Percentiles rank a stretch among this genome's conserved stretches.
phyloP scores from a whole-genome alignment of 2,113 vertebrate species.

The Melanostigma gelatinosum region DNA sequence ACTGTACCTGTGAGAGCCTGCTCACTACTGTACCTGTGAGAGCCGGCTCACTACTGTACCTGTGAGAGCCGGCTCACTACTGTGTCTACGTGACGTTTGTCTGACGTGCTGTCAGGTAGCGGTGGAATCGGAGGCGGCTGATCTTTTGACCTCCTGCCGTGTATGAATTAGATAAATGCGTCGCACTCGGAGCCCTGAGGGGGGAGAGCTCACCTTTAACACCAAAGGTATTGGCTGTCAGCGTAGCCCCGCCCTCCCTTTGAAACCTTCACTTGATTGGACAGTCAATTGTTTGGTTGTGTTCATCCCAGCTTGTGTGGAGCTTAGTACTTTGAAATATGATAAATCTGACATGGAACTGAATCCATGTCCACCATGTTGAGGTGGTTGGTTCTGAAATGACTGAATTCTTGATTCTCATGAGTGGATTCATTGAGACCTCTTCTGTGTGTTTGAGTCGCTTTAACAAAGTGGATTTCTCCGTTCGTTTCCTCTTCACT shows the following conservation, averaged over 20 bases:
- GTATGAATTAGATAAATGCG: constrained; percentile 33
- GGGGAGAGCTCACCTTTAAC: constrained; percentile 37
- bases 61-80: no score
- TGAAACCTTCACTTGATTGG: neutral
- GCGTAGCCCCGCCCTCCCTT: neutral
- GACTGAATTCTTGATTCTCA: neutral
- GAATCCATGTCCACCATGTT: neutral
- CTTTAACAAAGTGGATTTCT: neutral
- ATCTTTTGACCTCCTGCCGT: neutral
- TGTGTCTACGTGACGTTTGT: neutral
- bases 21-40: no score
- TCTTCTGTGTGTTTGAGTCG: neutral
- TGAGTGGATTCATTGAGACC: neutral
- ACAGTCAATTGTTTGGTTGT: neutral
- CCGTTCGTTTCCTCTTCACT: neutral
- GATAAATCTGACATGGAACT: neutral
- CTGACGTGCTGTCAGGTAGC: neutral
- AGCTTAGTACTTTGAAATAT: neutral
- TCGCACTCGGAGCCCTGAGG: neutral
- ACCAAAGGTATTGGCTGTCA: neutral
- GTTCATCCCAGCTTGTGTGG: neutral
- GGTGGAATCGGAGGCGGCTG: neutral
- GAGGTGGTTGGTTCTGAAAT: no score
- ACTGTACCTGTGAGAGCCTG: no score
- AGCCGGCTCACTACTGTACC: no score